Base-by-base conservation (phyloP, 2,888 invertebrate species). In the Cyrtodaria siliqua region DNA sequence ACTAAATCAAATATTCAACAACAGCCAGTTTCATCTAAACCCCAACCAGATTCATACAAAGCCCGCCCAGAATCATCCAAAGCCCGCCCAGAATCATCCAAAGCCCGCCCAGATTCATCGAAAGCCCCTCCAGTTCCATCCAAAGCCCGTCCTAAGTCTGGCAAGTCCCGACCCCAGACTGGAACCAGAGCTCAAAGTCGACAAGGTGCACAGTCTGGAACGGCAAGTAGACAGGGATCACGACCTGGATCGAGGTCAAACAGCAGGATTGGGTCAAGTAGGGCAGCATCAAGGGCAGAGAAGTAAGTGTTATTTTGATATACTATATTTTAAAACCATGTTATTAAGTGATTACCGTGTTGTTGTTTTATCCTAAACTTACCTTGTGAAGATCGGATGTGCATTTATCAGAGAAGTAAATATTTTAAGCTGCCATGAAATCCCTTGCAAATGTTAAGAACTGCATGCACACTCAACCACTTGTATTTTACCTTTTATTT, bases 211-310 rank as follows among this genome's bases (percentile, higher is more conserved):
- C 73, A 78, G 40, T 78, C 69, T 38, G 62, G 56, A 40, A 52
- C 66, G 61, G 59, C 47, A 8, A 73, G 73, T 42, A 59, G 82
- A 27, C 68, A 75, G 26, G 68, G 70, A 42, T 83, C 86, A 27
- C 59, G 87, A 27, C 84, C 87, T 52, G 55, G 59, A 18, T 88
- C 87, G 33, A 82, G 87, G 33, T 73, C 87, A 16, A 74, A 70
- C n/a, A 87, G 87, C 61, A 77, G 87, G 44, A 79, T 84, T 4
- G 70, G 72, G 24, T 85, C 85, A 12, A 74, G 83, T 59, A 68
- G 87, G 33, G 84, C 85, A 16, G 42, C 66, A 26, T 84, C 86
- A 20, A 78, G 85, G 44, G 64, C 77, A 18, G 79, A 80, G 38
- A 75, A 83, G 82, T 82, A 73, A 60, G 71, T 62, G 40, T 14